Conservation (phyloP, 2,888 invertebrate species). For the Caenorhabditis japonica region DNA sequence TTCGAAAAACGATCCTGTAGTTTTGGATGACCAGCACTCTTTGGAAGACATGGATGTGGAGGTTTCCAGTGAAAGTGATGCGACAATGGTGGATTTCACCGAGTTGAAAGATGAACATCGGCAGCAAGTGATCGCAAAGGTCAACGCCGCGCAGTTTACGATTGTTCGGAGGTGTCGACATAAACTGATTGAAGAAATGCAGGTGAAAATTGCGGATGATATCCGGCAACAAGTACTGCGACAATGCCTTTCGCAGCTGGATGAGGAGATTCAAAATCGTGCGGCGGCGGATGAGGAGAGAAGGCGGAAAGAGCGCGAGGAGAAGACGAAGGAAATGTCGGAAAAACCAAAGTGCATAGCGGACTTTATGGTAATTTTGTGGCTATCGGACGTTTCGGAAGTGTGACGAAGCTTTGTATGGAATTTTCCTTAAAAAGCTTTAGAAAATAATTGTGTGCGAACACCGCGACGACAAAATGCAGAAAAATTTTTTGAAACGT, state of each 20-base stretch:
- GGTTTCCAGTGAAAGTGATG: conserved; percentile 36
- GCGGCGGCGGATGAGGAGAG: conserved; percentile 25
- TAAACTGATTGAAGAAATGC: conserved; percentile 5
- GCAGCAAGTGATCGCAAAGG: neutral
- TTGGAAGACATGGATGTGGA: conserved; percentile 57
- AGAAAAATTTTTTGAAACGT: no score
- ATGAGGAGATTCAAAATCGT: conserved; percentile 12
- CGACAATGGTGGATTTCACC: neutral
- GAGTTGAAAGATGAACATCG: neutral
- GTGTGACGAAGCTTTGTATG: no score
- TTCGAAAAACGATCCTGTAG: neutral
- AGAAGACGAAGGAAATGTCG: conserved; percentile 23
- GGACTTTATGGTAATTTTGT: conserved; percentile 43
- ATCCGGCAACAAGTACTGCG: conserved; percentile 27
- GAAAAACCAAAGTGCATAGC: conserved; percentile 15
- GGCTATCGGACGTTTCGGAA: no score
- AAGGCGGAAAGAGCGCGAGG: conserved; percentile 39
- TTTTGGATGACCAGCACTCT: conserved; percentile 33
- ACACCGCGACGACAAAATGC: no score
- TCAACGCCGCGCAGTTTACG: neutral
- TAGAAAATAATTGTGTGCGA: neutral
- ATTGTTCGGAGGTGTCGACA: conserved; percentile 7
- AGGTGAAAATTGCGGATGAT: conserved; percentile 25
- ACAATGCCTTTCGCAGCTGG: conserved; percentile 15
- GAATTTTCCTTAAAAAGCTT: neutral